A percentile compares a stretch with the other conserved stretches of the same genome.
Conservation (phyloP, 37 sponge, comb jelly and placozoan genomes). For the Halichondria panicea region DNA sequence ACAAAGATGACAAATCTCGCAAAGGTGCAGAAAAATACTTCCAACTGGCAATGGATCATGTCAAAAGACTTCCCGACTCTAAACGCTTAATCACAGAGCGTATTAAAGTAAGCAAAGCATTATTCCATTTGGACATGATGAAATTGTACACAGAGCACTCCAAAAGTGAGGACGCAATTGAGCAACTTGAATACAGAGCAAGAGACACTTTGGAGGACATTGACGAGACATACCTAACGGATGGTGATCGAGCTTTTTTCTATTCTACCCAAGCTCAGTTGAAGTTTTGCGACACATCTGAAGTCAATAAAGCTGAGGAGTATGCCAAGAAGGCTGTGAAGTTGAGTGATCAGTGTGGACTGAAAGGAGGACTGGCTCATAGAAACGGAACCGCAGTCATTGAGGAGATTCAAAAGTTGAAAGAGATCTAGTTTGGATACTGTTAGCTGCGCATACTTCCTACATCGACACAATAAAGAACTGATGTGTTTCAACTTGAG, state of each 20-base stretch:
- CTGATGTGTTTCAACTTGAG: too few relatives aligned
- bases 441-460: too few relatives aligned
- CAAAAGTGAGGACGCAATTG: slow-evolving; percentile 3
- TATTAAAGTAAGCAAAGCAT: slow-evolving; percentile 46
- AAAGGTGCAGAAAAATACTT: slow-evolving; percentile 33
- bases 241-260: slow-evolving; percentile 32
- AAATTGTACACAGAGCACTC: slow-evolving; percentile 1
- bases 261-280: slow-evolving; percentile 13
- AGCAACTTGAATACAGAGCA: slow-evolving; percentile 14
- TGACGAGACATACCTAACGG: slow-evolving; percentile 19
- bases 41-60: slow-evolving; percentile 34
- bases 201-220: slow-evolving; percentile 27
- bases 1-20: not conserved
- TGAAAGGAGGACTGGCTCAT: too few relatives aligned
- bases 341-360: too few relatives aligned
- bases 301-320: too few relatives aligned
- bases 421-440: too few relatives aligned
- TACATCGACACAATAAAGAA: too few relatives aligned
- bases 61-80: not conserved
- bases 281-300: too few relatives aligned
- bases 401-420: too few relatives aligned
- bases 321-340: too few relatives aligned
- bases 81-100: slow-evolving; percentile 34
- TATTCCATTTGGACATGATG: slow-evolving; percentile 39
- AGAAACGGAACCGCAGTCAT: too few relatives aligned